These are phyloP conservation scores for Eolophus roseicapilla DNA, from an alignment of 2,113 vertebrate species.

Conservation along the genomic window DNA sequence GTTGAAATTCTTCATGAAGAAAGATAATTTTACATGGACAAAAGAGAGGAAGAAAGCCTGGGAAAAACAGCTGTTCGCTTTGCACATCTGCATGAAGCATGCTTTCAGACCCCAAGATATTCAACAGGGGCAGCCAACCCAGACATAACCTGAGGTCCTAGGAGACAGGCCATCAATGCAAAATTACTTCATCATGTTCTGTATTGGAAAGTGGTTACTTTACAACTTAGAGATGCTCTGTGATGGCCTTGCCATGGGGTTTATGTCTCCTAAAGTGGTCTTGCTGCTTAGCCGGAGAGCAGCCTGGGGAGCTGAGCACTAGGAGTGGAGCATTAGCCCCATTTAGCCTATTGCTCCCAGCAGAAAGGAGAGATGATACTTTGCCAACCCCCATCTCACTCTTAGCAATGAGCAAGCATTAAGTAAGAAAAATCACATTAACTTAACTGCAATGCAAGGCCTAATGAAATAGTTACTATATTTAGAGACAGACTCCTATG, in stretches of 20 bases:
- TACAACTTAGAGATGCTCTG: neutral
- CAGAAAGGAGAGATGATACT: neutral
- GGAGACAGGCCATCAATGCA: neutral
- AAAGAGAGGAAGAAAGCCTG: conserved; percentile 18
- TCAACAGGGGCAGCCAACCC: neutral
- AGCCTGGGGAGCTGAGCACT: neutral
- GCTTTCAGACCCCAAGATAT: neutral
- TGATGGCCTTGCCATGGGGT: neutral
- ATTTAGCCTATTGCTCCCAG: neutral
- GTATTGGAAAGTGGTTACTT: neutral
- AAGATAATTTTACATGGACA: neutral
- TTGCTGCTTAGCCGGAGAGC: neutral
- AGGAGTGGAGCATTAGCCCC: neutral
- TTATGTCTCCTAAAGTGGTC: neutral
- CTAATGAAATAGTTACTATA: neutral
- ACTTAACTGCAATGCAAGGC: neutral
- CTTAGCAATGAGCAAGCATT: neutral
- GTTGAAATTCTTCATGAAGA: neutral
- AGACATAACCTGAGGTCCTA: neutral
- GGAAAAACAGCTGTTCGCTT: neutral
- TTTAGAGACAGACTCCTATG: neutral
- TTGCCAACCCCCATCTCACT: neutral
- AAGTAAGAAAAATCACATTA: neutral
- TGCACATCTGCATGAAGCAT: neutral
- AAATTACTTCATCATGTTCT: neutral